These are phyloP conservation scores for Busseola fusca DNA, from an alignment of 2,888 invertebrate species.

Conservation along the genomic window DNA sequence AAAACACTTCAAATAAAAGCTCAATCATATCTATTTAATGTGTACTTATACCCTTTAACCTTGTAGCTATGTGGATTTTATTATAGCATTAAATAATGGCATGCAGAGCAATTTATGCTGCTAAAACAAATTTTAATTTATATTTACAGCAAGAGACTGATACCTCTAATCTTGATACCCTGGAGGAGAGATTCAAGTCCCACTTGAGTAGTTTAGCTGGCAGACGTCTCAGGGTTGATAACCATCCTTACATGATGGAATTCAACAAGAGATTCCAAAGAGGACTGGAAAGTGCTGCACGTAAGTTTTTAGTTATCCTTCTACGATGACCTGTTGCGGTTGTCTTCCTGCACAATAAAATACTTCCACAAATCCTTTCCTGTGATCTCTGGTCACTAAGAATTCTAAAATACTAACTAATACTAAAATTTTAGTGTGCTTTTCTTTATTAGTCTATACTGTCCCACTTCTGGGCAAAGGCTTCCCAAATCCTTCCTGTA, in stretches of 20 bases:
- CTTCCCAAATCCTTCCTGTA: background rate
- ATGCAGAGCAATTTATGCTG: too few relatives aligned
- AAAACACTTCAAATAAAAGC: background rate
- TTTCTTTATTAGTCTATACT: too few relatives aligned
- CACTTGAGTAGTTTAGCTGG: constrained; percentile 71
- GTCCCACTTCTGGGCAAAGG: too few relatives aligned
- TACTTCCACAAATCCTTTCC: background rate
- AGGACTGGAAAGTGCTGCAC: constrained; percentile 62
- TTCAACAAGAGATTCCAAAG: constrained; percentile 72
- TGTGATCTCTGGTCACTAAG: background rate
- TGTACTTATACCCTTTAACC: too few relatives aligned
- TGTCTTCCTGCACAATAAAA: background rate
- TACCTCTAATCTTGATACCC: constrained; percentile 70
- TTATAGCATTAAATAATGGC: too few relatives aligned
- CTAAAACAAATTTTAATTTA: background rate
- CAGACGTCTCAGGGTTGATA: constrained; percentile 68
- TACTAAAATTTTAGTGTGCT: too few relatives aligned
- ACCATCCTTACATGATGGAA: constrained; percentile 78
- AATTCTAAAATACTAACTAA: too few relatives aligned
- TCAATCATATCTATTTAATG: too few relatives aligned
- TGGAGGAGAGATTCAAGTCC: constrained; percentile 73
- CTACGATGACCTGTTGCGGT: too few relatives aligned
- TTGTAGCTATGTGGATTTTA: too few relatives aligned
- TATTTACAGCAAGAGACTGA: constrained; percentile 76
- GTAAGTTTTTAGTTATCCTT: constrained; percentile 63